Conservation (phyloP, 2,888 invertebrate genomes). For the Cheilosia pagana region DNA sequence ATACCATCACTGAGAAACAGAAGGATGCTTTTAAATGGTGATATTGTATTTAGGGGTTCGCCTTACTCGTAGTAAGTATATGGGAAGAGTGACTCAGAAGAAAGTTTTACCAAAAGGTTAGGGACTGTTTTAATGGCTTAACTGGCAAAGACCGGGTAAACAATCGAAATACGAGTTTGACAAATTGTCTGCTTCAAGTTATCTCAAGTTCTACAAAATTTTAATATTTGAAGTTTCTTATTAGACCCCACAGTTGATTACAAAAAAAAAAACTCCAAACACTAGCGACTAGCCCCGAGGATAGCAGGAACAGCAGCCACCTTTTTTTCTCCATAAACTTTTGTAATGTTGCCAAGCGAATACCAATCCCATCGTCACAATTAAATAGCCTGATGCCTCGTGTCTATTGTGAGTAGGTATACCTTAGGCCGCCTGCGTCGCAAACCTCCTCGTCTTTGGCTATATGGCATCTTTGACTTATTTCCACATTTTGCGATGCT, state of each 20-base stretch:
- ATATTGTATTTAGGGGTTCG: too few species aligned
- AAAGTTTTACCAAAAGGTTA: too few species aligned
- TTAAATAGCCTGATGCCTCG: constrained; percentile 42
- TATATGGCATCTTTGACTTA: constrained; percentile 56
- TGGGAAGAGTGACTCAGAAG: too few species aligned
- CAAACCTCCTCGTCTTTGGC: neutral
- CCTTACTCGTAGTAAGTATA: too few species aligned
- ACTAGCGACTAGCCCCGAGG: constrained; percentile 13
- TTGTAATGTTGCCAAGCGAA: constrained; percentile 36
- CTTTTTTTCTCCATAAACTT: constrained; percentile 1
- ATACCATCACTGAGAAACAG: too few species aligned
- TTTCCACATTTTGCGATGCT: constrained; percentile 38
- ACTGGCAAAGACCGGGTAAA: too few species aligned
- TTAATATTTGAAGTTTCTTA: neutral
- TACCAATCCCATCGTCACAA: constrained; percentile 54
- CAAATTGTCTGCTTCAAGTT: too few species aligned
- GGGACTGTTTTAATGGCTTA: too few species aligned
- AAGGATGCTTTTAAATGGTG: too few species aligned
- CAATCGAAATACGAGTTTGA: too few species aligned
- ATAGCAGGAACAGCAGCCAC: constrained; percentile 20
- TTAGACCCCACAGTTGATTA: constrained; percentile 18
- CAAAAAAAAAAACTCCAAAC: neutral
- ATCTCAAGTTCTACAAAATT: too few species aligned
- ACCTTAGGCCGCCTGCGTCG: neutral
- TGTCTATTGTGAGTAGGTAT: constrained; percentile 10